These are phyloP conservation scores for Vannuccia rotundouncinata DNA, from an alignment of 2,888 invertebrate species.

Conservation along the genomic window DNA sequence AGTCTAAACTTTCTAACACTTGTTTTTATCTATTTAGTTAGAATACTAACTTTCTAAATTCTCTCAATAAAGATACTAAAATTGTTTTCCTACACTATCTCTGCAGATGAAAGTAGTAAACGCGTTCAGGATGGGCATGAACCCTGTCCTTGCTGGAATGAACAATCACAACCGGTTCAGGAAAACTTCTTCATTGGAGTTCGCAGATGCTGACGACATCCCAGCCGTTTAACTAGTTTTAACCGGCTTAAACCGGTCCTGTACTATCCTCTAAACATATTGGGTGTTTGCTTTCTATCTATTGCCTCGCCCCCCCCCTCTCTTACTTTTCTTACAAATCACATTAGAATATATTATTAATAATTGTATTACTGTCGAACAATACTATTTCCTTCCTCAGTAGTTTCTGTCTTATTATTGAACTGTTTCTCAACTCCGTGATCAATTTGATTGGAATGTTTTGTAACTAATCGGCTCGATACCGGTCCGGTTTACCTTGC, in stretches of 20 bases:
- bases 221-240: background rate
- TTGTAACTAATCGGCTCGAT: background rate
- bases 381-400: background rate
- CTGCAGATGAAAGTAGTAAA: conserved; percentile 23
- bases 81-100: background rate
- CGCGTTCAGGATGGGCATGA: conserved; percentile 19
- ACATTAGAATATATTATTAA: background rate
- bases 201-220: conserved; percentile 19
- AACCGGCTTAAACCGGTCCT: too few species aligned
- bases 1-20: too few species aligned
- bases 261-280: background rate
- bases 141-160: conserved; percentile 10
- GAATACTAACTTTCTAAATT: too few species aligned
- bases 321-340: background rate
- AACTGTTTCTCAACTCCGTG: background rate
- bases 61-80: too few species aligned
- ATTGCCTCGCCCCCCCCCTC: background rate
- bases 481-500: conserved; percentile 6
- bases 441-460: conserved; percentile 4
- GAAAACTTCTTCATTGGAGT: conserved; percentile 12
- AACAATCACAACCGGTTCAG: conserved; percentile 1
- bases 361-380: background rate
- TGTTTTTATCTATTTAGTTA: too few species aligned
- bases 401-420: background rate
- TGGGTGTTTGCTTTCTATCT: background rate